Base-by-base conservation (phyloP, 2,888 invertebrate species). In the Thumatha senex region DNA sequence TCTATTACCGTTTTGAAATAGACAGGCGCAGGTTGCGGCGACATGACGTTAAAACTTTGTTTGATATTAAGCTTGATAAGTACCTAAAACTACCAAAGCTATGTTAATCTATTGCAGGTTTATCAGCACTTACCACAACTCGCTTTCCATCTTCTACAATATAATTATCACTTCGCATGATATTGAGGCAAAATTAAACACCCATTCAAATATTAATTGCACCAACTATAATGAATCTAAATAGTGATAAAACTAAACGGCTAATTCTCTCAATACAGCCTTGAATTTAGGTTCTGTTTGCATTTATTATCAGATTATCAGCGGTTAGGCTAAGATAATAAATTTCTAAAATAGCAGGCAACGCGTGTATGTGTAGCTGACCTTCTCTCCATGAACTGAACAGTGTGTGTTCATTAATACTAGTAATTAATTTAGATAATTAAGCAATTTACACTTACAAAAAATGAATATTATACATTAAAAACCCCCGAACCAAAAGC, bases 291-390 rank as follows among this genome's bases (percentile, higher is more conserved):
- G 24, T 52, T 58, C 12, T 81, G 82, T 85, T 77, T 79, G 69
- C 46, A 12, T 29, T 44, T 56, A 69, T 48, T 78, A 77, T 72
- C 70, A 58, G 76, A 76, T 81, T 67, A 80, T 78, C 80, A 65
- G 56, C 48, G 79, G 78, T 80, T 76, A 78, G 63, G 44, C 50
- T 46, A 67, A 77, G 83, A 82, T 80, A 75, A 76, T 69, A 52
- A 65, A 70, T 72, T 58, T 67, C 63, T 66, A 68, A 71, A 69
- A 53, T 54, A 30, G 50, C 45, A 54, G n/a, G 24, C 14, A 46
- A 46, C n/a, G n/a, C n/a, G n/a, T n/a, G n/a, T n/a, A n/a, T n/a
- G n/a, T n/a, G n/a, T n/a, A n/a, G n/a, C 24, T 13, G 7, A 1
- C n/a, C 18, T 24, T 43, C 13, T 43, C 30, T 42, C 31, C 42